Conservation (phyloP, 2,888 invertebrate species). For the Philereme transversata region DNA sequence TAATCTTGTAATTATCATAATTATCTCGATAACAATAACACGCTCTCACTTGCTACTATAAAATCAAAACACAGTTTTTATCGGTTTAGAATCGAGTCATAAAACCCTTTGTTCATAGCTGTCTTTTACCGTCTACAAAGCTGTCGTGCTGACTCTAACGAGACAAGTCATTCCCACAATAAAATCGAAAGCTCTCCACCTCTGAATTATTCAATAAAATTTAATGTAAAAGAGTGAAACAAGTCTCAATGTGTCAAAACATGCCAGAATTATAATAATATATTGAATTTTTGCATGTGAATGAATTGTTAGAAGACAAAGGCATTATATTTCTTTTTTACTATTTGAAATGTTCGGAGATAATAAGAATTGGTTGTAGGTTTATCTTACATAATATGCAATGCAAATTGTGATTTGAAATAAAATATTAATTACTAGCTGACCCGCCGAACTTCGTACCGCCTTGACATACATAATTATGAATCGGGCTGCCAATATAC, state of each 20-base stretch:
- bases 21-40: conserved; percentile 20
- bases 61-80: conserved; percentile 21
- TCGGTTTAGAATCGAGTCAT: conserved; percentile 24
- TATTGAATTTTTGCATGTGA: conserved; percentile 52
- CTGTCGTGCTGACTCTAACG: conserved; percentile 55
- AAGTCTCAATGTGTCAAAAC: conserved; percentile 68
- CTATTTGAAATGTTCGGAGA: conserved; percentile 17
- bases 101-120: conserved; percentile 36
- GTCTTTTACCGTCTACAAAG: conserved; percentile 41
- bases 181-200: conserved; percentile 57
- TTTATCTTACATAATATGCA: no score
- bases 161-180: conserved; percentile 63
- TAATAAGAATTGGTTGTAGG: conserved; percentile 11
- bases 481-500: no score
- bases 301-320: conserved; percentile 42
- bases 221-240: conserved; percentile 66
- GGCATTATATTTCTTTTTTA: conserved; percentile 41
- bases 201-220: conserved; percentile 79
- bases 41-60: conserved; percentile 13
- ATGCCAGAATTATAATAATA: conserved; percentile 70
- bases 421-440: no score
- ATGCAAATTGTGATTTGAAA: no score
- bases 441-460: no score
- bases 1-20: conserved; percentile 10
- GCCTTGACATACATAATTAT: no score